These are phyloP conservation scores for Papilio protenor DNA, from an alignment of 2,888 invertebrate species.

Conservation along the genomic window DNA sequence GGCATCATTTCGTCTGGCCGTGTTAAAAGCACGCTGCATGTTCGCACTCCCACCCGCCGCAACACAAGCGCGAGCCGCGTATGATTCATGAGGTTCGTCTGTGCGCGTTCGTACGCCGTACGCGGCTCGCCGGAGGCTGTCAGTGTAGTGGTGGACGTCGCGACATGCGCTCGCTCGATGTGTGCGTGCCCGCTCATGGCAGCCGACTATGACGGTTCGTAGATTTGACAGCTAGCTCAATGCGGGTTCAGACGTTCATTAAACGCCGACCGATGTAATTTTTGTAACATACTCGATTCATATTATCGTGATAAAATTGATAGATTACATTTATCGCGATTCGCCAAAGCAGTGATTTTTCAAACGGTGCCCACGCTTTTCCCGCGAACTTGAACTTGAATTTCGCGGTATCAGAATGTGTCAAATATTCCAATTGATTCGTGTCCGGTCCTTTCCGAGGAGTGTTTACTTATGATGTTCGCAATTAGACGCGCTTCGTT, in stretches of 20 bases:
- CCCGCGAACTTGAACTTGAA: constrained; percentile 76
- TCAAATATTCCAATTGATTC: constrained; percentile 70
- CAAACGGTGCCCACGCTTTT: constrained; percentile 61
- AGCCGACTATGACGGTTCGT: constrained; percentile 85
- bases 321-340: constrained; percentile 45
- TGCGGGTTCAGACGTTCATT: constrained; percentile 84
- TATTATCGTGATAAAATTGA: constrained; percentile 67
- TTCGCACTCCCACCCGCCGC: constrained; percentile 83
- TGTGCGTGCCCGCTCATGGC: constrained; percentile 82
- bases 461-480: constrained; percentile 76
- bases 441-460: constrained; percentile 69
- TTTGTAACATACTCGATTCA: constrained; percentile 76
- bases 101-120: constrained; percentile 71
- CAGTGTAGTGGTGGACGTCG: constrained; percentile 80
- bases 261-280: constrained; percentile 79
- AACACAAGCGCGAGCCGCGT: constrained; percentile 75
- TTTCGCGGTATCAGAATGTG: constrained; percentile 50
- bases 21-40: constrained; percentile 82
- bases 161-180: constrained; percentile 71
- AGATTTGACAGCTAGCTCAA: constrained; percentile 86
- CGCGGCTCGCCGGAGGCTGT: constrained; percentile 77
- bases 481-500: constrained; percentile 78
- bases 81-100: constrained; percentile 73
- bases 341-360: constrained; percentile 54
- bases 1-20: constrained; percentile 82